These are phyloP conservation scores for Palloptera scutellata DNA, from an alignment of 2,888 invertebrate genomes.

Conservation along the genomic window DNA sequence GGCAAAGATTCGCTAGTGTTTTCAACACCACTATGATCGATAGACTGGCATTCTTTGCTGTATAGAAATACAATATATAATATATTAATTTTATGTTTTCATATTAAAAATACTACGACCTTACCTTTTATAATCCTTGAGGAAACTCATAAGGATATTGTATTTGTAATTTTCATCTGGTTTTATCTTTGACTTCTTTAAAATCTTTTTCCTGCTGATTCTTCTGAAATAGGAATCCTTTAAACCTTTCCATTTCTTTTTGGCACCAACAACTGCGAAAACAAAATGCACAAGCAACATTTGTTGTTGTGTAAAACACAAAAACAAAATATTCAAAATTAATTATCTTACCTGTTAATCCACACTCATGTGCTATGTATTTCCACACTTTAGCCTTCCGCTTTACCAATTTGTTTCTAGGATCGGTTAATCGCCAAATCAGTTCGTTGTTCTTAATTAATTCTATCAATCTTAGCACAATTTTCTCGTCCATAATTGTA, in stretches of 20 bases:
- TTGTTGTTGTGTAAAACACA: too few species aligned
- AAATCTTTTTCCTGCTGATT: neutral
- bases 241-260: slow-evolving; percentile 12
- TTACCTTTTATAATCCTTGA: neutral
- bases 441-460: neutral
- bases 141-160: neutral
- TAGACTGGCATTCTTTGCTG: too few species aligned
- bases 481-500: slow-evolving; percentile 1
- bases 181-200: neutral
- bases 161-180: neutral
- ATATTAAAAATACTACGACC: neutral
- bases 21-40: too few species aligned
- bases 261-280: neutral
- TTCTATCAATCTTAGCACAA: neutral
- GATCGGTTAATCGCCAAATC: neutral
- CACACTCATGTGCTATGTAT: neutral
- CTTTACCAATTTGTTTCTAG: neutral
- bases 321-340: too few species aligned
- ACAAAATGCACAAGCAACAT: neutral
- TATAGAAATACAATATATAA: too few species aligned
- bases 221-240: neutral
- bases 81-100: too few species aligned
- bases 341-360: neutral
- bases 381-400: slow-evolving; percentile 1
- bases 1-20: too few species aligned